Evolutionary conservation across 2,888 invertebrate genomes (phyloP).

Genomic region (Diachrysia chrysitis): DNA sequence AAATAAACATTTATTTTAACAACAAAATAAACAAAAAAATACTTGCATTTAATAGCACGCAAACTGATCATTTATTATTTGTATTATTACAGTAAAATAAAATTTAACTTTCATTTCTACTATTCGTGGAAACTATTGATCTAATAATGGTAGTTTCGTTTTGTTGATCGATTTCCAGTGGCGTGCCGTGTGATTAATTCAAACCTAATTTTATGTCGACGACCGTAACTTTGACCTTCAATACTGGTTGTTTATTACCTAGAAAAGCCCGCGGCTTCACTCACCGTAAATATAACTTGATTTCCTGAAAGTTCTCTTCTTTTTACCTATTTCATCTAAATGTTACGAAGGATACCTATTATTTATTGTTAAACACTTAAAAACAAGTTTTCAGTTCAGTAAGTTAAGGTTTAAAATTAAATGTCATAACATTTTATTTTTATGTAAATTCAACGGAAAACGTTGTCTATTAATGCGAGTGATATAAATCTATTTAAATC

Average conservation of each 20-base stretch:
- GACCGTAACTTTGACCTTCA: slow-evolving; percentile 8
- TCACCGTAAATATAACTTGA: not conserved
- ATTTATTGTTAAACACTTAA: too few species aligned
- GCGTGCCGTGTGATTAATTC: slow-evolving; percentile 7
- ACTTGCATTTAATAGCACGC: slow-evolving; percentile 18
- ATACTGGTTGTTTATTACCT: not conserved
- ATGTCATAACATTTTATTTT: not conserved
- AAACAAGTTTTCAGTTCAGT: not conserved
- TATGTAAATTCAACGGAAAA: not conserved
- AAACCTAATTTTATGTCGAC: slow-evolving; percentile 5
- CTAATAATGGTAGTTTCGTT: not conserved
- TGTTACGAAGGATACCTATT: too few species aligned
- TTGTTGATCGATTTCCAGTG: slow-evolving; percentile 3
- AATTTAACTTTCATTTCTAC: not conserved
- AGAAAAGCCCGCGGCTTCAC: not conserved
- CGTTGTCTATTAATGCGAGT: not conserved
- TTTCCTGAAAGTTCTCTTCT: not conserved
- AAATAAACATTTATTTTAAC: not conserved
- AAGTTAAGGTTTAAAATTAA: not conserved
- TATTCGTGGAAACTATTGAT: not conserved
- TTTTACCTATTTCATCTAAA: too few species aligned
- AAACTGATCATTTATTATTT: slow-evolving; percentile 20
- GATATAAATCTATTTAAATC: slow-evolving; percentile 3
- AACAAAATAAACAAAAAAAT: slow-evolving; percentile 3
- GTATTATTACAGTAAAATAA: not conserved